Evolutionary conservation across 1,140 invertebrate genomes (phyloP), one percentile per base, ranked within the genome.

Genomic region (Bombyx mandarina): DNA sequence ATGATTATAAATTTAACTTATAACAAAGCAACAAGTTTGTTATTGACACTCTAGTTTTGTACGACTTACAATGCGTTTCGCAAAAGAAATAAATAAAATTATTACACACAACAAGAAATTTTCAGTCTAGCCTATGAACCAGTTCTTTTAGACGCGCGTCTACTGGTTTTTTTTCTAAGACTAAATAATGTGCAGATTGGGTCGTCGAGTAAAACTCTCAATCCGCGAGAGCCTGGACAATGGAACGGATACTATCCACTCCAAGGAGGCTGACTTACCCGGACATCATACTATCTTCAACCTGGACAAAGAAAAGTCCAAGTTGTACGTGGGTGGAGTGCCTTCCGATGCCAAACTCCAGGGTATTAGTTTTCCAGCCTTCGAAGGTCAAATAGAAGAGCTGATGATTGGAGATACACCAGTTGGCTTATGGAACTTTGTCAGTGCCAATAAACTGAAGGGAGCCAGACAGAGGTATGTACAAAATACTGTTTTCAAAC

Each of bases 401-500:
- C 80, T 99, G 0, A 90, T 93, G 53, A 94, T 99, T 64, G 97
- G 97, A 12, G 95, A 97, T 43, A 93, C 92, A 9, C 93, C 93
- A 4, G 91, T 99, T 10, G 97, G 97, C 0, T 89, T 99, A 10
- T 99, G 98, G 98, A 99, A 99, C 88, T 98, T 98, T 71, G 92
- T 94, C 48, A 93, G 91, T 35, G 92, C 93, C 45, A 93, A 95
- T 45, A 95, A 96, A 56, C 88, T 92, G 51, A 86, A 92, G 62
- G 94, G 93, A 7, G 93, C 95, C 0, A 73, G 86, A 9, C 93
- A 94, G 73, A 93, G 94, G 92, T 93, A 79, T 43, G 5, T 46
- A 55, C n/a, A 18, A 6, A 26, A 26, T 51, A 12, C 22, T n/a
- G 9, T 51, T 51, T 50, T 51, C 8, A 51, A 51, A 8, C 12